Evolutionary conservation across 2,113 vertebrate species (phyloP), one percentile per base, ranked within the genome.

Genomic region (Oryzias curvinotus): DNA sequence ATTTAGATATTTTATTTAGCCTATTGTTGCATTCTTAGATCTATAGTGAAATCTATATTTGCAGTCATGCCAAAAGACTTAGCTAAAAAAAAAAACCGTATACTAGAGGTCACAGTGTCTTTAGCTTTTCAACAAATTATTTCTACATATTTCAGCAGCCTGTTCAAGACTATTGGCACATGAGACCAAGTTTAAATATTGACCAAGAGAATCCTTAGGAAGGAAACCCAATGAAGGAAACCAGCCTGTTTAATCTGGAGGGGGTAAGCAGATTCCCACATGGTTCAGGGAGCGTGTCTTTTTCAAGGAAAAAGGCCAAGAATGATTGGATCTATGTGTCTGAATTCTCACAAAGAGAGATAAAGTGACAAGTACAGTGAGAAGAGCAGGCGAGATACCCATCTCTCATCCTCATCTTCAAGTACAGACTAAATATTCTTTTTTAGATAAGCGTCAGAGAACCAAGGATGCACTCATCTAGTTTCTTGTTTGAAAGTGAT

Each of bases 261-360:
- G 71, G 80, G 76, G 71, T 80, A 70, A 85, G 78, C 71, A 65
- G 73, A 80, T 80, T 84, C 78, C 75, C 69, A 84, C 83, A 83
- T 71, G 85, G 75, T 87, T 73, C 71, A 53, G 19, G 48, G 55
- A 87, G 83, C 65, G 15, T 78, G 66, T 66, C 79, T 79, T 81
- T 80, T 81, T 76, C 75, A 61, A 21, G 65, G 48, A 71, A 57
- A 71, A 63, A 75, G 63, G 79, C 42, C 36, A 68, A 63, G 52
- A 30, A 74, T 74, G 80, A 79, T 82, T 61, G 65, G 77, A 84
- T 87, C 86, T 86, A 77, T 80, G 83, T 83, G 76, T 80, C 82
- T 77, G 51, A 74, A 56, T 49, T 60, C 64, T 53, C 30, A 51
- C 59, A 72, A 25, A 73, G 57, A 46, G 17, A 59, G 55, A 77